These are phyloP conservation scores for Rhyacophila brunnea DNA, from an alignment of 1,140 invertebrate species.

Conservation along the genomic window DNA sequence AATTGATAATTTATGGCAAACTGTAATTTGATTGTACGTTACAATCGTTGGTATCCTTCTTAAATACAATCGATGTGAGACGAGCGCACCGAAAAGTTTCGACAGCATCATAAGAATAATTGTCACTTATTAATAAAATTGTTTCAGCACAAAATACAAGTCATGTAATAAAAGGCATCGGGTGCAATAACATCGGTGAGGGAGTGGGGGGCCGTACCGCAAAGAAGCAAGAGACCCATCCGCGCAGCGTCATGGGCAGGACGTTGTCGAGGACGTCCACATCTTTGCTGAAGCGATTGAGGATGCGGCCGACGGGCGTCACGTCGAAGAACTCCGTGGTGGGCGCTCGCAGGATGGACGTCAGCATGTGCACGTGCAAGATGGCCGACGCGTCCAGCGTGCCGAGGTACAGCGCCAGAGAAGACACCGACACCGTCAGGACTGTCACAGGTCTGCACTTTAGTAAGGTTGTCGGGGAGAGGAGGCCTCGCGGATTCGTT, in stretches of 20 bases:
- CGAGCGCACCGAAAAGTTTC: no score
- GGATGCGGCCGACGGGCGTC: slow-evolving; percentile 79
- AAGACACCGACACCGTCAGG: slow-evolving; percentile 65
- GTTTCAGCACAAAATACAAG: no score
- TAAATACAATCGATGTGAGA: no score
- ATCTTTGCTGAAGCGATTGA: slow-evolving; percentile 86
- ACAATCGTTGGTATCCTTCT: no score
- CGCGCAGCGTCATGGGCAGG: slow-evolving; percentile 68
- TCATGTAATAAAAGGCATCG: no score
- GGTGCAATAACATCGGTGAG: no score
- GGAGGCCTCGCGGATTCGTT: no score
- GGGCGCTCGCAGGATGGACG: slow-evolving; percentile 69
- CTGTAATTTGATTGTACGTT: no score
- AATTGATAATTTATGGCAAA: no score
- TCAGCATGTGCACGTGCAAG: slow-evolving; percentile 67
- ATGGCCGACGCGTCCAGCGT: slow-evolving; percentile 67
- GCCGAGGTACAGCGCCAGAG: slow-evolving; percentile 67
- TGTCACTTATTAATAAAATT: no score
- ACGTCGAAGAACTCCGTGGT: slow-evolving; percentile 79
- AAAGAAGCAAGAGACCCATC: slow-evolving; percentile 69
- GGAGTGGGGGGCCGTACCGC: slow-evolving; percentile 54
- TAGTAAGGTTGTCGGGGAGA: no score
- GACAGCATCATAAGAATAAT: no score
- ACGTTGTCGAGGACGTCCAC: slow-evolving; percentile 76
- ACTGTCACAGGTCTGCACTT: slow-evolving; percentile 51